phyloP scores from a whole-genome alignment of 2,797 vertebrate species.

The Oceanodroma leucorhoa region DNA sequence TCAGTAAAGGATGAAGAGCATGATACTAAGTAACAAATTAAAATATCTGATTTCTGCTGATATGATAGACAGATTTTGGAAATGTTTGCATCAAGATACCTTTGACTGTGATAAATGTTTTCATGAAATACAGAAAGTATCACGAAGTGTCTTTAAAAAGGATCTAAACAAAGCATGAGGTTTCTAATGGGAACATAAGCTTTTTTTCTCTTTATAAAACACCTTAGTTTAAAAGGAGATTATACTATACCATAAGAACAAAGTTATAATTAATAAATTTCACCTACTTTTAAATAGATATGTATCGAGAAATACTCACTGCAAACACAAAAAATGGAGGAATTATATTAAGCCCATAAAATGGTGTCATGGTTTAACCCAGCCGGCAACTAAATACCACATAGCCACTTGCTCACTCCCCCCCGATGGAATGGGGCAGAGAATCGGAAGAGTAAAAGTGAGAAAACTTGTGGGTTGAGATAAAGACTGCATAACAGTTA shows the following conservation, averaged over 20 bases:
- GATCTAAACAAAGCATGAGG: background rate
- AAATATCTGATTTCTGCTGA: background rate
- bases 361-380: background rate
- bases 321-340: background rate
- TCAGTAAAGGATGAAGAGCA: background rate
- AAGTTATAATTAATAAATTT: background rate
- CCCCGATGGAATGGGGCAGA: too few relatives aligned
- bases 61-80: background rate
- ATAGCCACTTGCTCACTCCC: too few relatives aligned
- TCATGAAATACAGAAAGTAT: background rate
- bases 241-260: background rate
- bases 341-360: background rate
- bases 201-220: background rate
- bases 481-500: too few relatives aligned
- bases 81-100: background rate
- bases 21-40: background rate
- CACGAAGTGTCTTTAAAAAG: background rate
- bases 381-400: too few relatives aligned
- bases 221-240: background rate
- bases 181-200: background rate
- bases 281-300: background rate
- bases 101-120: background rate
- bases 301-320: background rate
- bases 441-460: too few relatives aligned
- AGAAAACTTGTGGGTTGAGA: too few relatives aligned